Evolutionary conservation across 2,113 vertebrate species (phyloP).

Genomic region (Zosterops pallidus): DNA sequence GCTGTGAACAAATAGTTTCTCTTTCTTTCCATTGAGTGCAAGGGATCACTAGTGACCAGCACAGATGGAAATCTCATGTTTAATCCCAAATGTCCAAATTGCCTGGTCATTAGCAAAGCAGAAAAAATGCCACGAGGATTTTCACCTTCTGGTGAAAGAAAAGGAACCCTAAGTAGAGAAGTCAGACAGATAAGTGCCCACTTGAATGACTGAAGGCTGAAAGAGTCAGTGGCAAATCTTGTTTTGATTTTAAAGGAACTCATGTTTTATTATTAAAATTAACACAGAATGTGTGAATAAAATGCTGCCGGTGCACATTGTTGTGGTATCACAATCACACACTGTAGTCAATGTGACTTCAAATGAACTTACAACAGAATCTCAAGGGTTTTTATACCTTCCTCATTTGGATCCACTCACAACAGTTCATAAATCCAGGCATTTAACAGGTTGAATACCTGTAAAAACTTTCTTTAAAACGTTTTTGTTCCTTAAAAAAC

Average conservation of each 20-base stretch:
- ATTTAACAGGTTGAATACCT: background rate
- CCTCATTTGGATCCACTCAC: background rate
- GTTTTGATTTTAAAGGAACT: background rate
- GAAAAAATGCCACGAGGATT: fast-evolving
- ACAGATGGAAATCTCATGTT: background rate
- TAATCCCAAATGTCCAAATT: background rate
- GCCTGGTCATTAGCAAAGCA: background rate
- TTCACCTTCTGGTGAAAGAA: background rate
- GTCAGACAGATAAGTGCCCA: background rate
- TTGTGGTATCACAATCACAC: background rate
- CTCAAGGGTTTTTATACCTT: background rate
- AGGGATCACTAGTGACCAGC: background rate
- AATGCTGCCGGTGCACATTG: background rate
- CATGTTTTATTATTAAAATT: background rate
- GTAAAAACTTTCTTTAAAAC: background rate
- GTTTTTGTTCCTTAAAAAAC: background rate
- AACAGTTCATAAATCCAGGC: background rate
- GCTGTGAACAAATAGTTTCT: background rate
- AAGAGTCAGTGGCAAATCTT: background rate
- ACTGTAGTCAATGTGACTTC: background rate
- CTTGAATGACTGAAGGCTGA: background rate
- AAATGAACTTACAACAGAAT: background rate
- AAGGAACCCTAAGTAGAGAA: background rate
- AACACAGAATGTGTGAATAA: background rate
- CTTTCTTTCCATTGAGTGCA: background rate